Conservation (phyloP, 2,888 invertebrate species). For the Gryllus longicercus region DNA sequence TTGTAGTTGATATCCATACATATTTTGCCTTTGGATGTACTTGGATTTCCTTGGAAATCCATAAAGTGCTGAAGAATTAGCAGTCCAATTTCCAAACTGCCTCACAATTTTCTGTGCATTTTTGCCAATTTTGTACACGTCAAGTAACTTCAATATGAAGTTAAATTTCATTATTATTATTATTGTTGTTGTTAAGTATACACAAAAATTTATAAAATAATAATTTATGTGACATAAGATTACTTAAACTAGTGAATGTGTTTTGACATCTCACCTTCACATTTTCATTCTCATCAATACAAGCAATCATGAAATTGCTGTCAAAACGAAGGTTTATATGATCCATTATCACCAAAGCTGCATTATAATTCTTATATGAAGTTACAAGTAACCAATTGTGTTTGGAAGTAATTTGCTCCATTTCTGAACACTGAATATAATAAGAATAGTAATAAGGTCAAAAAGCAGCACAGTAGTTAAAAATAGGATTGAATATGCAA, state of each 20-base stretch:
- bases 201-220: too few species aligned
- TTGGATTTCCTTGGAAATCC: background rate
- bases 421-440: background rate
- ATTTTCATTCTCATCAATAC: background rate
- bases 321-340: background rate
- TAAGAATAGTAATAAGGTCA: background rate
- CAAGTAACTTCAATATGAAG: background rate
- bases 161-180: background rate
- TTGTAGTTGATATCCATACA: constrained; percentile 19
- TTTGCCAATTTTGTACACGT: constrained; percentile 3
- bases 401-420: background rate
- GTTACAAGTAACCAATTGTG: background rate
- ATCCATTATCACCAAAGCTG: background rate
- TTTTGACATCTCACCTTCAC: background rate
- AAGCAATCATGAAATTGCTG: background rate
- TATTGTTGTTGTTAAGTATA: too few species aligned
- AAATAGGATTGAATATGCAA: background rate
- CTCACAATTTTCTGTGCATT: background rate
- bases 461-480: background rate
- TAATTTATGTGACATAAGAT: too few species aligned
- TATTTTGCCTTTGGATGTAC: constrained; percentile 12
- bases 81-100: background rate
- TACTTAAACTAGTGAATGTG: background rate
- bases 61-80: background rate
- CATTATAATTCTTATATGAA: background rate